Percentiles rank a stretch among this genome's conserved stretches.
phyloP scores from a whole-genome alignment of 2,797 vertebrate genomes.

The Helarctos malayanus region DNA sequence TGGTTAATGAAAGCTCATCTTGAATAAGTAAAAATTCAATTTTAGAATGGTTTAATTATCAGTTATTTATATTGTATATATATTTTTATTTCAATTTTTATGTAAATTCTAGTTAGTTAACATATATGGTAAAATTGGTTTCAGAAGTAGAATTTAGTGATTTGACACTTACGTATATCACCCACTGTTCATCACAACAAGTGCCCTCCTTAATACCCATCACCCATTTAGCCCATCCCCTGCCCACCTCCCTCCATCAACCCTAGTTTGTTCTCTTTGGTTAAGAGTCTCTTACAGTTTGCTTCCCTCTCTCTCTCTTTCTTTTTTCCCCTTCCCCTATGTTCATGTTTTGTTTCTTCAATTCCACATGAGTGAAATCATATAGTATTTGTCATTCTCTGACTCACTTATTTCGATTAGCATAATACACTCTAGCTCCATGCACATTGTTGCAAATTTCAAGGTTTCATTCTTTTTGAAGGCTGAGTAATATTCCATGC shows the following conservation, averaged over 20 bases:
- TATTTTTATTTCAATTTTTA: background rate
- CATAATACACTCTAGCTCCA: background rate
- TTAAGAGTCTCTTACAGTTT: background rate
- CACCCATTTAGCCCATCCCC: background rate
- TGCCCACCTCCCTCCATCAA: background rate
- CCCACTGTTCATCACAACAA: background rate
- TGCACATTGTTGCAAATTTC: background rate
- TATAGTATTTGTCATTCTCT: background rate
- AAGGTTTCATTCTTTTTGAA: background rate
- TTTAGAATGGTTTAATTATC: background rate
- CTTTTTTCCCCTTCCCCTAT: background rate
- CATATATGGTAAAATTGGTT: background rate
- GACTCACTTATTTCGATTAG: background rate
- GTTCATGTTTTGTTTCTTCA: background rate
- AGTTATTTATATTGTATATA: conserved; percentile 26
- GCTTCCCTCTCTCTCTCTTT: background rate
- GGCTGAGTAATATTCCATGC: background rate
- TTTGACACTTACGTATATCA: background rate
- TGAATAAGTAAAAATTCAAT: background rate
- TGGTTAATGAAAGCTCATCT: conserved; percentile 27
- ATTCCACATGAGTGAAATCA: background rate
- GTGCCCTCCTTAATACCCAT: background rate
- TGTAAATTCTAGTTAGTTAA: background rate
- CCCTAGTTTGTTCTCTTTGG: background rate
- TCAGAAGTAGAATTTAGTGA: background rate